Base-by-base conservation (phyloP, 37 sponge, comb jelly and placozoan genomes). In the Hormiphora californensis region DNA sequence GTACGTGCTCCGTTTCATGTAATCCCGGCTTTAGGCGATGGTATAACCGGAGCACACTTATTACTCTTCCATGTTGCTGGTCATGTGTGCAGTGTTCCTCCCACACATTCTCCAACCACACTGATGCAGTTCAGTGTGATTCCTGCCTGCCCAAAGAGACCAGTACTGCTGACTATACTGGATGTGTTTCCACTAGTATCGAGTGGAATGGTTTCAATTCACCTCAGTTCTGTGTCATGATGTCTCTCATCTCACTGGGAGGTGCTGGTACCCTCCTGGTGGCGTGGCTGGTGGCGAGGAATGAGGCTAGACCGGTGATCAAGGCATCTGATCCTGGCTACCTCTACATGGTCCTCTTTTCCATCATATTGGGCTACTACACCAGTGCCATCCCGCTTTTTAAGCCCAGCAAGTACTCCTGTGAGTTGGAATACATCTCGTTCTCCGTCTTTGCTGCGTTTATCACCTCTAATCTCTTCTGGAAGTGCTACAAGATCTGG, bases 311-410 rank as follows among this genome's bases (percentile, higher is more conserved):
- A 30, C 41, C 81, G n/a, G 36, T 73, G 38, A 33, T 73, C 9
- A 73, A 73, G 25, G 81, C 81, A 15, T 73, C 81, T 1, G 81
- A 73, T 36, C 44, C 35, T n/a, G 81, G 81, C 28, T 73, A 73
- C 25, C 43, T 73, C 12, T 27, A 32, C 3, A 73, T 73, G 81
- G 39, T 73, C 44, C 25, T 73, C 19, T 1, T 41, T 2, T n/a
- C 46, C 43, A 23, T 73, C 1, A 9, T 25, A 4, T 4, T 73
- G 1, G 81, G 44, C 1, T 73, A 36, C 46, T 8, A n/a, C 46
- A 12, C 27, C 19, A 41, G 46, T 73, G 4, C 43, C 30, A 5
- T 73, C 5, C 81, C 81, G 12, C 81, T 73, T 5, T 5, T 41
- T 23, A 39, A 73, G 25, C 81, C 81, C 27, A 8, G n/a, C 46